Conservation (phyloP, 2,888 invertebrate genomes). For the Syrphus vitripennis region DNA sequence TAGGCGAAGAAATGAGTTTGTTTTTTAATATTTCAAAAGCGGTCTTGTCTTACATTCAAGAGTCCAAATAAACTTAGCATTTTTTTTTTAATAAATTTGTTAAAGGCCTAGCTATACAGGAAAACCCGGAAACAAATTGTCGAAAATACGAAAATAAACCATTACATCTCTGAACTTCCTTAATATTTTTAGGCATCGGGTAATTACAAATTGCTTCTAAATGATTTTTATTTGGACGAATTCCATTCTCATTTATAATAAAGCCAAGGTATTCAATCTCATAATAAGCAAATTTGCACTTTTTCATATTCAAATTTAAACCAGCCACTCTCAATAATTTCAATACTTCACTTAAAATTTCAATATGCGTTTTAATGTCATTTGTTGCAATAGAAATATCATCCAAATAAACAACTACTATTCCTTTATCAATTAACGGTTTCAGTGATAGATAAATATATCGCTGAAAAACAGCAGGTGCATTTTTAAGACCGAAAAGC, state of each 20-base stretch:
- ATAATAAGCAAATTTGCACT: conserved; percentile 10
- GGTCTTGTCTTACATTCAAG: too few relatives aligned
- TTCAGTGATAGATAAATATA: too few relatives aligned
- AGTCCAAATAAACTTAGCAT: too few relatives aligned
- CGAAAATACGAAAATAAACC: conserved; percentile 66
- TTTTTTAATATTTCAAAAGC: conserved; percentile 38
- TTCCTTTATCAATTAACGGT: too few relatives aligned
- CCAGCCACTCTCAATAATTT: too few relatives aligned
- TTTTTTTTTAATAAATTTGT: too few relatives aligned
- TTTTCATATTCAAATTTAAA: conserved; percentile 7
- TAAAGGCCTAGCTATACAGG: background rate
- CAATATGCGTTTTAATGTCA: too few relatives aligned
- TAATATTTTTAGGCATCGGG: conserved; percentile 23
- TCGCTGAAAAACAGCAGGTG: too few relatives aligned
- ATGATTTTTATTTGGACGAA: conserved; percentile 25
- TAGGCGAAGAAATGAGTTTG: conserved; percentile 47
- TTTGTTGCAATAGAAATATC: too few relatives aligned
- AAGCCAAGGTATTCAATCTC: conserved; percentile 41
- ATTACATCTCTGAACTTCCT: conserved; percentile 26
- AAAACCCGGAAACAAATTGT: conserved; percentile 59
- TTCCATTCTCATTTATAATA: conserved; percentile 11
- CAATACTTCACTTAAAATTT: too few relatives aligned
- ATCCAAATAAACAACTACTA: too few relatives aligned
- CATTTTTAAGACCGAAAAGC: too few relatives aligned
- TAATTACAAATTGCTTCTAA: conserved; percentile 31